Conservation (phyloP, 2,113 vertebrate genomes). For the Indicator maculatus region DNA sequence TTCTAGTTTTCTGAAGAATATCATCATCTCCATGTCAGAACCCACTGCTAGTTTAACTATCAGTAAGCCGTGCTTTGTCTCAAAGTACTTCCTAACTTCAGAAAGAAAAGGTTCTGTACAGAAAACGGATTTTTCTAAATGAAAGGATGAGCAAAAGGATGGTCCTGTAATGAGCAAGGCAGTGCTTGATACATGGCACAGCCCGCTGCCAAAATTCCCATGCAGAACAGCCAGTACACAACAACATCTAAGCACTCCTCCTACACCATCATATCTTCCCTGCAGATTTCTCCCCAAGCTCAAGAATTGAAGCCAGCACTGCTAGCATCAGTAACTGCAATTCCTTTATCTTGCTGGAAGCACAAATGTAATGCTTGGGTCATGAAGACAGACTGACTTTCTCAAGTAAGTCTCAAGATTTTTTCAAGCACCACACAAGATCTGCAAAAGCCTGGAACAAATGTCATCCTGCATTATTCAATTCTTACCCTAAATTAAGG, state of each 20-base stretch:
- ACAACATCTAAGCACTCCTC: slow-evolving; percentile 35
- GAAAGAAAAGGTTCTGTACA: not conserved
- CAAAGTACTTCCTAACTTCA: not conserved
- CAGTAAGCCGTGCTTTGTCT: not conserved
- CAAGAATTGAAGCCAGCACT: not conserved
- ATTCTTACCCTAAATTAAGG: not conserved
- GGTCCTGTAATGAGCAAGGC: not conserved
- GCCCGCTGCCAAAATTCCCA: slow-evolving; percentile 36
- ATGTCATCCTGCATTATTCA: not conserved
- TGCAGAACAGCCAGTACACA: slow-evolving; percentile 53
- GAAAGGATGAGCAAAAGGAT: not conserved
- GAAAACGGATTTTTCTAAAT: not conserved
- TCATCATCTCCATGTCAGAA: not conserved
- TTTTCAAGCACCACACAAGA: not conserved
- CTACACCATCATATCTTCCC: slow-evolving; percentile 21
- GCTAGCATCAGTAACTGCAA: not conserved
- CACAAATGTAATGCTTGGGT: not conserved
- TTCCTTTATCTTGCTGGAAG: not conserved
- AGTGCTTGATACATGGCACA: slow-evolving; percentile 20
- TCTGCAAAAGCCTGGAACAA: not conserved
- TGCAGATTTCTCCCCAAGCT: not conserved
- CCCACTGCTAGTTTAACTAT: not conserved
- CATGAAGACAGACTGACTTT: not conserved
- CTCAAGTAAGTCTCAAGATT: not conserved
- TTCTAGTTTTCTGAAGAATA: not conserved